Evolutionary conservation across 1,140 invertebrate species (phyloP).

Genomic region (Cydia strobilella): DNA sequence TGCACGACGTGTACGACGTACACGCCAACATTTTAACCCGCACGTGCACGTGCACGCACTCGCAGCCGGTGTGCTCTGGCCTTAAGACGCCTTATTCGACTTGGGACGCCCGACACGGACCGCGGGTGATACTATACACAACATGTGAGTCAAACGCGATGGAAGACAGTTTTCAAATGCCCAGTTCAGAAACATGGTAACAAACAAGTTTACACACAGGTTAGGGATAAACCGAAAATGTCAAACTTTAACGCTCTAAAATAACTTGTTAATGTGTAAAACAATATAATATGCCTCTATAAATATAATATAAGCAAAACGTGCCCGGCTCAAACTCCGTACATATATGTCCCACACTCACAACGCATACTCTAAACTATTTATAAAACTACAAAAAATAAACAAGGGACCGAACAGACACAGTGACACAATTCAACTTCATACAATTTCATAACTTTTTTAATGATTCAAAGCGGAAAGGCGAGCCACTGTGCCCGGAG

Average conservation of each 20-base stretch:
- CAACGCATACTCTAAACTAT: slow-evolving; percentile 27
- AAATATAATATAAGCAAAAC: slow-evolving; percentile 35
- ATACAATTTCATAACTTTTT: background rate
- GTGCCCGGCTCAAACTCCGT: slow-evolving; percentile 30
- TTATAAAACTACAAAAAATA: slow-evolving; percentile 31
- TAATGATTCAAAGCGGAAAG: background rate
- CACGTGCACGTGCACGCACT: no score
- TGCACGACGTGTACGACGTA: no score
- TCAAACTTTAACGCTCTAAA: slow-evolving; percentile 37
- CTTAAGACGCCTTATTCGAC: slow-evolving; percentile 9
- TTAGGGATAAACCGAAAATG: slow-evolving; percentile 36
- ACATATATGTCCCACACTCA: slow-evolving; percentile 25
- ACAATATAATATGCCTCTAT: slow-evolving; percentile 40
- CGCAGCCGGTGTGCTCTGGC: no score
- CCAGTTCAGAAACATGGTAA: slow-evolving; percentile 46
- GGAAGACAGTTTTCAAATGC: slow-evolving; percentile 47
- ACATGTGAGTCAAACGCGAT: slow-evolving; percentile 39
- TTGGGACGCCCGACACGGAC: background rate
- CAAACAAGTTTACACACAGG: slow-evolving; percentile 36
- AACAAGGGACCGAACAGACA: slow-evolving; percentile 11
- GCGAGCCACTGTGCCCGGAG: slow-evolving; percentile 10
- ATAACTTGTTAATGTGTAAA: slow-evolving; percentile 35
- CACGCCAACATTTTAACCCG: no score
- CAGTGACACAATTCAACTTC: background rate
- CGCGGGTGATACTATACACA: slow-evolving; percentile 40